Conservation (phyloP, 2,113 vertebrate genomes). For the Microtus ochrogaster region DNA sequence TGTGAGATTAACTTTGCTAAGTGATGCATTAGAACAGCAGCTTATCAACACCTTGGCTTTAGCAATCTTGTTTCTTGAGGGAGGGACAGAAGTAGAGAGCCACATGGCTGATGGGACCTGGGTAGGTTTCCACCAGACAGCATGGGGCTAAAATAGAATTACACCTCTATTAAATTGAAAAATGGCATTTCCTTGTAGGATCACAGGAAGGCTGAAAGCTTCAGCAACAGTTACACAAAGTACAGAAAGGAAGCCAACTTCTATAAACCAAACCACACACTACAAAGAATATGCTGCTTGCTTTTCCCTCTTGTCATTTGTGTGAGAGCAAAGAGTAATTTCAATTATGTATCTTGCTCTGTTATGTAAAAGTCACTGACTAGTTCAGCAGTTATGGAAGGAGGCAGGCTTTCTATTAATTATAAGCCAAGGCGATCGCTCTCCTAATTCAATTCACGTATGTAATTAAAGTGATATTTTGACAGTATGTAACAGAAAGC, state of each 20-base stretch:
- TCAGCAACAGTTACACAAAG: conserved; percentile 18
- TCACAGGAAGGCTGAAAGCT: neutral
- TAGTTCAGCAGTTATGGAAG: neutral
- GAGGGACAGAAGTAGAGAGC: neutral
- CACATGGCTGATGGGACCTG: neutral
- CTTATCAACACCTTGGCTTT: neutral
- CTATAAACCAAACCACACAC: neutral
- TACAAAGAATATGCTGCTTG: neutral
- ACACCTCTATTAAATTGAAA: conserved; percentile 15
- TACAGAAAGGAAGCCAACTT: conserved; percentile 11
- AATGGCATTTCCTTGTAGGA: conserved; percentile 1
- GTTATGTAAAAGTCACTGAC: neutral
- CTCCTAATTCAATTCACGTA: conserved; percentile 36
- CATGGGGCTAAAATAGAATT: neutral
- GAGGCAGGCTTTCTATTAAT: conserved; percentile 1
- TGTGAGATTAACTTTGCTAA: neutral
- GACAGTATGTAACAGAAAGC: neutral
- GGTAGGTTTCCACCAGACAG: neutral
- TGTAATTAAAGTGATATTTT: conserved; percentile 12
- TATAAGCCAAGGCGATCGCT: neutral
- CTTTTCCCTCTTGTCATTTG: neutral
- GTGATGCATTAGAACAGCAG: neutral
- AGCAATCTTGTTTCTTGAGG: neutral
- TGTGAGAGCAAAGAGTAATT: neutral
- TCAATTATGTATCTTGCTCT: neutral